Base-by-base conservation (phyloP, 30 jellyfish, hydroid and myxozoan species). In the Turritopsis rubra region DNA sequence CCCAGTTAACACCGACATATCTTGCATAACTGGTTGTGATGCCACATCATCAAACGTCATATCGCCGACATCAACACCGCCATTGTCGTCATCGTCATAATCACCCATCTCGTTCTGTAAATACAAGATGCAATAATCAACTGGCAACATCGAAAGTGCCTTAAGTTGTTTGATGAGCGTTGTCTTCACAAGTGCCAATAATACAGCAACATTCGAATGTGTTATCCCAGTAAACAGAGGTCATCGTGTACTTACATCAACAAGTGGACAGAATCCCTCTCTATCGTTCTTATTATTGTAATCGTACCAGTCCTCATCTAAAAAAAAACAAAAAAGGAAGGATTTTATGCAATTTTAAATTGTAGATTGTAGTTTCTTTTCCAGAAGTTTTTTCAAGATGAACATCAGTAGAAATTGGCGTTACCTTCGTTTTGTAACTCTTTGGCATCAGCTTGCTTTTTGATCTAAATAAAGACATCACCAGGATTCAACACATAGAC, bases 251-350 rank as follows among this genome's bases (percentile, higher is more conserved):
- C 81, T 52, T 41, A 92, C 98, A 77, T 92, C 92, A 41, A 88
- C 79, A 23, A 74, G 94, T 1, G 98, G 98, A 65, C 98, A 92
- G 83, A 87, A 92, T 52, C 91, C 91, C 60, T 92, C 95, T 71
- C 88, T 78, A 29, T 92, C 98, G 66, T 84, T 88, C 75, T 72
- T 66, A 80, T 88, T 92, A 13, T 88, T 89, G 80, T 92, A 92
- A 65, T 92, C 83, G 31, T 65, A 81, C 22, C 78, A 29, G 21
- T 85, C 97, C 28, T 84, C 80, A 31, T 85, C 97, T 74, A 77
- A 88, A 76, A 29, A 53, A 86, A 80, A 70, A 28, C 29, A 21
- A 72, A 21, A 22, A 65, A 23, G 28, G 4, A 25, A 76, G n/a
- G 18, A 74, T 41, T 60, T 31, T 86, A 74, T 24, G 26, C 81